Conservation (phyloP, 1,140 invertebrate species). For the Dryas iulia region DNA sequence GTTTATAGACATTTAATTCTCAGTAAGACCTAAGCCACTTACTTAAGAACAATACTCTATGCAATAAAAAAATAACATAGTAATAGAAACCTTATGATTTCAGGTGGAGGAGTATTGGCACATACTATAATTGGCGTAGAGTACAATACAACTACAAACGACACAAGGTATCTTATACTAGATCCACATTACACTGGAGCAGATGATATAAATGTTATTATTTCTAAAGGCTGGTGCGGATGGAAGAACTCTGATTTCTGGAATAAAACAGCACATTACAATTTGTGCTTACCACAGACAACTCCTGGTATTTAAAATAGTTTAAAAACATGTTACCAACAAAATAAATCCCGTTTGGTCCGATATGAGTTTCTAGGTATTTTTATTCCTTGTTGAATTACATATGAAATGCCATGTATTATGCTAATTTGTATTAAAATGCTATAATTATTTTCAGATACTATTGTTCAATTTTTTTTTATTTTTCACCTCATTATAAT, state of each 20-base stretch:
- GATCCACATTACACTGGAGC: constrained; percentile 98
- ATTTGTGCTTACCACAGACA: constrained; percentile 94
- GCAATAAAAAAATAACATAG: background rate
- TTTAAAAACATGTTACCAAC: background rate
- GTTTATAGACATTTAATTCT: too few relatives aligned
- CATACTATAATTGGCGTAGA: constrained; percentile 98
- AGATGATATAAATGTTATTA: constrained; percentile 86
- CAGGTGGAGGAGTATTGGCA: constrained; percentile 97
- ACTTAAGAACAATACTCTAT: too few relatives aligned
- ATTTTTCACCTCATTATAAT: too few relatives aligned
- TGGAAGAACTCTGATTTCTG: constrained; percentile 96
- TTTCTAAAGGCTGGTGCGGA: constrained; percentile 94
- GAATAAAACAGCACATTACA: constrained; percentile 96
- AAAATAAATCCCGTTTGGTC: background rate
- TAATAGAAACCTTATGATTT: constrained; percentile 23
- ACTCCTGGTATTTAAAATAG: constrained; percentile 57
- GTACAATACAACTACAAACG: constrained; percentile 88
- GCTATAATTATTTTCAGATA: background rate
- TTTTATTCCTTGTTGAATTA: background rate
- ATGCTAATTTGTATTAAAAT: background rate
- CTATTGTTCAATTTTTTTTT: background rate
- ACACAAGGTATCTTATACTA: constrained; percentile 94
- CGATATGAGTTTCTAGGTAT: background rate
- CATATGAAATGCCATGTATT: background rate
- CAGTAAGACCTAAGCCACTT: too few relatives aligned